Evolutionary conservation across 2,113 vertebrate genomes (phyloP).

Genomic region (Loxodonta africana): DNA sequence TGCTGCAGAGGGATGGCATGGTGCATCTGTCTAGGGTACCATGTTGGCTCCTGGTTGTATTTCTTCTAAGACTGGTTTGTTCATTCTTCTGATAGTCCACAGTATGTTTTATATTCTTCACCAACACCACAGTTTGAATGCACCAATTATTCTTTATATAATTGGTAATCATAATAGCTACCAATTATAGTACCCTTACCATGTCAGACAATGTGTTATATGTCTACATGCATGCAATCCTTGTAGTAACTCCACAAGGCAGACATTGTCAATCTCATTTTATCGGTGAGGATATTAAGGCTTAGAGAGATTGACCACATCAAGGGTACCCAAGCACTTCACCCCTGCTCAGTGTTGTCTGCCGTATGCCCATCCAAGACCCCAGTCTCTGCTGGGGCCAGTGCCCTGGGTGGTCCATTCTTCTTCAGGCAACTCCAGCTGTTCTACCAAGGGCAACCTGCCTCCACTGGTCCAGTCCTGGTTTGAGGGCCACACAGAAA

Average conservation of each 20-base stretch:
- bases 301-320: neutral
- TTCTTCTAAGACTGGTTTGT: neutral
- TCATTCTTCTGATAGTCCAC: neutral
- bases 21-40: no score
- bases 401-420: neutral
- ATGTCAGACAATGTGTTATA: neutral
- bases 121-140: neutral
- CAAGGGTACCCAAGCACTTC: neutral
- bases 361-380: neutral
- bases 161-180: neutral
- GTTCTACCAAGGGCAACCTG: neutral
- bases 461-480: neutral
- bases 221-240: neutral
- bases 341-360: neutral
- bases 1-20: no score
- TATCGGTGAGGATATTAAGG: neutral
- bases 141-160: neutral
- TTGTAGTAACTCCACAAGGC: neutral
- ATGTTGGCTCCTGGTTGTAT: neutral
- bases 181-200: accelerated
- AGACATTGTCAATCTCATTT: neutral
- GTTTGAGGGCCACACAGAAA: neutral
- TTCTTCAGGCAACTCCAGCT: neutral
- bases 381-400: neutral
- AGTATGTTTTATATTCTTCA: neutral